A percentile compares a stretch with the other conserved stretches of the same genome.
phyloP scores from a whole-genome alignment of 2,797 vertebrate species.

The Phoxinus dragarum region DNA sequence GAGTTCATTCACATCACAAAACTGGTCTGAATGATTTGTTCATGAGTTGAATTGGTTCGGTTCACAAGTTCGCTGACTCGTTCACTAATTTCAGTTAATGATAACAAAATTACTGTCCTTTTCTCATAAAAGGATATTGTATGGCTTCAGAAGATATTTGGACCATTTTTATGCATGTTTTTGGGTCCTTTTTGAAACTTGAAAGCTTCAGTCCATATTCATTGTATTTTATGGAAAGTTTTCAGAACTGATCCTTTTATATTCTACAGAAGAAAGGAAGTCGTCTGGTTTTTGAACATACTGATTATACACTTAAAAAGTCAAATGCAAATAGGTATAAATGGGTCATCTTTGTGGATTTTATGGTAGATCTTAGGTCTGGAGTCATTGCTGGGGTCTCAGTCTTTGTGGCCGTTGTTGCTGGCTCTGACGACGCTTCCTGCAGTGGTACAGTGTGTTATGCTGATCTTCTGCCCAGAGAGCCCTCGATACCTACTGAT shows the following conservation, averaged over 20 bases:
- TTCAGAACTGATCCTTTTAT: background rate
- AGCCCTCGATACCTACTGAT: conserved; percentile 92
- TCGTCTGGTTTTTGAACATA: background rate
- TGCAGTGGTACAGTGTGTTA: conserved; percentile 78
- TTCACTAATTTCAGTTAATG: background rate
- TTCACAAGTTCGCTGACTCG: too few relatives aligned
- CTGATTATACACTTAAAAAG: background rate
- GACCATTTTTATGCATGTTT: background rate
- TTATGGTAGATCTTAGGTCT: conserved; percentile 84
- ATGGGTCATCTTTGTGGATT: conserved; percentile 3
- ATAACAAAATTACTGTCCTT: too few relatives aligned
- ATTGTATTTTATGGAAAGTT: background rate
- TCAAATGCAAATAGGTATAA: background rate
- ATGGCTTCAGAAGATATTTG: background rate
- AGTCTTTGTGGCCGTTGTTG: conserved; percentile 83
- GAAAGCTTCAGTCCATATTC: background rate
- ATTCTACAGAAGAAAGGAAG: background rate
- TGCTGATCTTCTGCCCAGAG: conserved; percentile 88
- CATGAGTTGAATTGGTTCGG: background rate
- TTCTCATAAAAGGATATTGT: background rate
- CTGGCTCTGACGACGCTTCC: conserved; percentile 84
- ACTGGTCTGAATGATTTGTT: conserved; percentile 2
- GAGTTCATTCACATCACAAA: background rate
- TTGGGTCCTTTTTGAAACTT: background rate
- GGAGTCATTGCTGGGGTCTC: conserved; percentile 83